Percentiles rank a stretch among this genome's conserved stretches.
Evolutionary conservation across 2,888 invertebrate genomes (phyloP).

Genomic region (Polydrusus cervinus): DNA sequence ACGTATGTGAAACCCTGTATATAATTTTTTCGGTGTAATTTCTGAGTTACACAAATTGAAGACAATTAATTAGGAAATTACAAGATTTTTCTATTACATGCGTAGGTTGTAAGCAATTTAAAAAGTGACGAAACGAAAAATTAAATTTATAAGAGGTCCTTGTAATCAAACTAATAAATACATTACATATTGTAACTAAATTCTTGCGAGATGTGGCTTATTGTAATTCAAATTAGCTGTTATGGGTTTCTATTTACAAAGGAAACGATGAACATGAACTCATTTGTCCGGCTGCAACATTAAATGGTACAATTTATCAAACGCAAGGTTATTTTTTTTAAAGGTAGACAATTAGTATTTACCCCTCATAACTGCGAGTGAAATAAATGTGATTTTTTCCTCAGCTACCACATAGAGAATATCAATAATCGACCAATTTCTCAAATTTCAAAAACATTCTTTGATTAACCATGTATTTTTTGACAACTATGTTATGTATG

Average conservation of each 20-base stretch:
- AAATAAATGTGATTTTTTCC: no score
- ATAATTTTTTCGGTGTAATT: constrained; percentile 6
- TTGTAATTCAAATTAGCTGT: constrained; percentile 1
- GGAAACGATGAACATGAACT: no score
- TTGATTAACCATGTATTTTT: no score
- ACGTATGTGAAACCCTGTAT: neutral
- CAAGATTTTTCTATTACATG: constrained; percentile 1
- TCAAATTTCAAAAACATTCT: no score
- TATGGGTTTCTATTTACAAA: neutral
- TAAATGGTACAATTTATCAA: no score
- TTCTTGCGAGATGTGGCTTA: neutral
- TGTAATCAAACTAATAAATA: neutral
- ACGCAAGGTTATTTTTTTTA: no score
- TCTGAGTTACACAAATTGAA: neutral
- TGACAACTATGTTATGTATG: neutral
- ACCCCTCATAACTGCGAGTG: no score
- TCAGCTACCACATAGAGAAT: no score
- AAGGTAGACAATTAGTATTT: no score
- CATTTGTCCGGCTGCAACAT: no score
- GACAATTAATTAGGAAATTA: constrained; percentile 10
- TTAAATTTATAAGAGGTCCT: neutral
- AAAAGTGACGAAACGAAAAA: constrained; percentile 7
- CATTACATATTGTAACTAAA: neutral
- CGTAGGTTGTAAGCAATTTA: neutral
- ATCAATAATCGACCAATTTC: no score